Conservation (phyloP, 2,888 invertebrate genomes). For the Erebia epiphron region DNA sequence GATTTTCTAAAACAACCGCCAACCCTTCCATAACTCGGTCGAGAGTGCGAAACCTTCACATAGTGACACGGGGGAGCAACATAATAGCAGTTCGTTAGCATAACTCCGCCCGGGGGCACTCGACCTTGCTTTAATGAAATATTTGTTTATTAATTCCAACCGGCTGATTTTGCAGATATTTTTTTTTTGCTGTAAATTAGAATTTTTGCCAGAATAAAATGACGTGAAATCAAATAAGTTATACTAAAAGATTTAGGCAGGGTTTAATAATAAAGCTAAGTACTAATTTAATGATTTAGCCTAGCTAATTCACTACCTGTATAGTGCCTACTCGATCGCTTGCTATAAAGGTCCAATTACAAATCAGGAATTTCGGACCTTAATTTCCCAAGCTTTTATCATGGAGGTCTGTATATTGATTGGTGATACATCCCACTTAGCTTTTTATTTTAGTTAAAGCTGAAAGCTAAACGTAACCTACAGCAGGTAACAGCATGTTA, state of each 20-base stretch:
- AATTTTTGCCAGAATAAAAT: not conserved
- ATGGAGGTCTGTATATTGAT: too few relatives aligned
- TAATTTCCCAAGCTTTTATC: too few relatives aligned
- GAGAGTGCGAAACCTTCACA: conserved; percentile 81
- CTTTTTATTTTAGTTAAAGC: too few relatives aligned
- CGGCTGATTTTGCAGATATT: conserved; percentile 17
- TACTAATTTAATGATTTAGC: not conserved
- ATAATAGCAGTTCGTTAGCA: conserved; percentile 80
- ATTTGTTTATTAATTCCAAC: conserved; percentile 69
- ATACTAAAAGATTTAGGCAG: not conserved
- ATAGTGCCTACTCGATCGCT: too few relatives aligned
- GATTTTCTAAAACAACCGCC: conserved; percentile 75
- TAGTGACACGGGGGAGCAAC: conserved; percentile 76
- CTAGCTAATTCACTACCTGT: too few relatives aligned
- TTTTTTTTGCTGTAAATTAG: conserved; percentile 1
- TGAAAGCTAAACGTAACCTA: too few relatives aligned
- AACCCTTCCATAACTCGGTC: conserved; percentile 76
- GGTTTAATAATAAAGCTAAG: not conserved
- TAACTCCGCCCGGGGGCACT: conserved; percentile 61
- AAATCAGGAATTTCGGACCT: too few relatives aligned
- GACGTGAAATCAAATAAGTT: not conserved
- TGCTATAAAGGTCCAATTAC: too few relatives aligned
- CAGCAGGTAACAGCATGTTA: too few relatives aligned
- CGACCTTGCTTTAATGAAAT: conserved; percentile 65
- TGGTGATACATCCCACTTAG: too few relatives aligned